Conservation (phyloP, 1,140 invertebrate species). For the Saccostrea echinata region DNA sequence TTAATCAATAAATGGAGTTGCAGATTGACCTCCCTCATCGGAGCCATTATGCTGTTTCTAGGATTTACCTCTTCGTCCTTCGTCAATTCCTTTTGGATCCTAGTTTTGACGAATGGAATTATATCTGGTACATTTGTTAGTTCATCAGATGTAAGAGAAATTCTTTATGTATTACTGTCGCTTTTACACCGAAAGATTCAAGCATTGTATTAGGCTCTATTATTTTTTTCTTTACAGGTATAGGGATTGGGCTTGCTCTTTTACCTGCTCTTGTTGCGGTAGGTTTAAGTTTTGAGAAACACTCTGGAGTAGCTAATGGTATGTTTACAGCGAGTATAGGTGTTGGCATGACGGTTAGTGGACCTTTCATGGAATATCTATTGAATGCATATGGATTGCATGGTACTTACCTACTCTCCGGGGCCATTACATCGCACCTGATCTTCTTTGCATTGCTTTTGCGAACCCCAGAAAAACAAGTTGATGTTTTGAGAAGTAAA, state of each 20-base stretch:
- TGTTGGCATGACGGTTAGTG: slow-evolving; percentile 89
- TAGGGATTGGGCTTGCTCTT: slow-evolving; percentile 58
- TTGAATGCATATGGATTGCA: slow-evolving; percentile 86
- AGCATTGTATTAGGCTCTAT: too few species aligned
- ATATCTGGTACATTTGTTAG: too few species aligned
- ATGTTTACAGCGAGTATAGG: slow-evolving; percentile 95
- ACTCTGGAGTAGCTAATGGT: slow-evolving; percentile 91
- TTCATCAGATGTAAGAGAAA: too few species aligned
- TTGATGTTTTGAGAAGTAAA: neutral
- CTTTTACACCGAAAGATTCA: too few species aligned
- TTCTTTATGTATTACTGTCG: too few species aligned
- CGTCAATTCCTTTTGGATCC: too few species aligned
- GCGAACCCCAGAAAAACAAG: slow-evolving; percentile 45
- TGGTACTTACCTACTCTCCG: slow-evolving; percentile 89
- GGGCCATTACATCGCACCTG: slow-evolving; percentile 88
- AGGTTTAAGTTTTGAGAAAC: slow-evolving; percentile 94
- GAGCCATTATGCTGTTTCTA: too few species aligned
- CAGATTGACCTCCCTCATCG: too few species aligned
- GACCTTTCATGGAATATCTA: slow-evolving; percentile 83
- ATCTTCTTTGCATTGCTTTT: slow-evolving; percentile 52
- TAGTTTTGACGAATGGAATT: too few species aligned
- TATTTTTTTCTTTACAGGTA: slow-evolving; percentile 60
- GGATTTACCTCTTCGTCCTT: too few species aligned
- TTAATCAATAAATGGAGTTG: too few species aligned
- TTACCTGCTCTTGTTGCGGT: slow-evolving; percentile 74